A percentile compares a stretch with the other conserved stretches of the same genome.
These are phyloP conservation scores for Acanthaster planci DNA, from an alignment of 35 echinoderm and acorn worm genomes.

Conservation along the genomic window DNA sequence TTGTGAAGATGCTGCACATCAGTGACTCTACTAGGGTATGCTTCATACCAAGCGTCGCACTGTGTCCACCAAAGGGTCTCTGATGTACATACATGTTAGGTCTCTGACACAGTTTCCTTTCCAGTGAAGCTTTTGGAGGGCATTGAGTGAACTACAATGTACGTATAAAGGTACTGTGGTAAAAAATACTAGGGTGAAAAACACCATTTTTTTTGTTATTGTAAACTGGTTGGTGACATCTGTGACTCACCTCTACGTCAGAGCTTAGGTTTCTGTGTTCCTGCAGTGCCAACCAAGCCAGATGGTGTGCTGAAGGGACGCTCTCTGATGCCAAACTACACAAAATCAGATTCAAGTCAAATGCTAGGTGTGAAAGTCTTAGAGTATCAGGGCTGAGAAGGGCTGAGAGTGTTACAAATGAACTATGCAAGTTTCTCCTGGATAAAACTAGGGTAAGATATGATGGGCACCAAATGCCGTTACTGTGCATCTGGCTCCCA, in stretches of 20 bases:
- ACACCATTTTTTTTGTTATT: neutral
- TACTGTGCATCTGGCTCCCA: no score
- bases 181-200: neutral
- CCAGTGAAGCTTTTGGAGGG: no score
- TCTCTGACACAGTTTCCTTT: no score
- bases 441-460: neutral
- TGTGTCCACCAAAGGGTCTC: no score
- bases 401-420: neutral
- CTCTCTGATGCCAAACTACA: slow-evolving; percentile 86
- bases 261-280: slow-evolving; percentile 17
- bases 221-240: neutral
- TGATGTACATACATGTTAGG: no score
- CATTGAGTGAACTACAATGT: no score
- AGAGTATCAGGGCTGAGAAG: no score
- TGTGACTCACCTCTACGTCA: neutral
- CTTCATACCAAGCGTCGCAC: no score
- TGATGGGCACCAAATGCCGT: neutral
- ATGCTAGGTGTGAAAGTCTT: no score
- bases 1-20: no score
- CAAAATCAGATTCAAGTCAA: neutral
- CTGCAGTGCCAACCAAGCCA: slow-evolving; percentile 75
- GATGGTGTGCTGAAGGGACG: slow-evolving; percentile 72
- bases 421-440: neutral
- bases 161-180: no score
- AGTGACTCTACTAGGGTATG: no score